Evolutionary conservation across 1,140 invertebrate species (phyloP), one percentile per base, ranked within the genome.

Genomic region (Drosophila nigrodunni): DNA sequence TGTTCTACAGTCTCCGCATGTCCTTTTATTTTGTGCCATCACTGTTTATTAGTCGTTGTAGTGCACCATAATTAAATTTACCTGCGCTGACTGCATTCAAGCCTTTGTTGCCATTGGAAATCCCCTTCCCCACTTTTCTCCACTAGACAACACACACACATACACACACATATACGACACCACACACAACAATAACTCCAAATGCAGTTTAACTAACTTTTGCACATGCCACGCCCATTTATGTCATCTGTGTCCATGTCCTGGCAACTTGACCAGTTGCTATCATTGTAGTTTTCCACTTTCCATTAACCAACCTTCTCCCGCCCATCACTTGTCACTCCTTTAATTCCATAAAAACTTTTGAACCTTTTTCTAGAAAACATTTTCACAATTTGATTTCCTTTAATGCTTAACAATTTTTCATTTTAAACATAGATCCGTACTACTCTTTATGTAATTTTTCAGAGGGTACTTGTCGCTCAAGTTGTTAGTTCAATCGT

Each of bases 31-130:
- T 21, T 30, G 15, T 34, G 25, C 44, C 34, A 2, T 61, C 39
- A 52, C 11, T 30, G 7, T 68, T 30, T 60, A 59, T 65, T 54
- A 50, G 49, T 47, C 54, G 69, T 39, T 86, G 68, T 62, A 46
- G 58, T 64, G 49, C 50, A 66, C 43, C 72, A 74, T 79, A 74
- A 86, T 86, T 86, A 86, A 87, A 86, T 86, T 86, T 87, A 79
- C 78, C 78, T 70, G 78, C 65, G 67, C 82, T 86, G 75, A 62
- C 82, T 86, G 81, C 68, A 61, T 62, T 81, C 13, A 64, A 69
- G 64, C 74, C 74, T 86, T 69, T 64, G 39, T 64, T 62, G 30
- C 57, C 61, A 37, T 58, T 64, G 35, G 37, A 39, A 50, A 62
- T 9, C n/a, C 18, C 7, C 43, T n/a, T 3, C 4, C 8, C 8